phyloP scores from a whole-genome alignment of 1,140 invertebrate species.

The Triops longicaudatus region DNA sequence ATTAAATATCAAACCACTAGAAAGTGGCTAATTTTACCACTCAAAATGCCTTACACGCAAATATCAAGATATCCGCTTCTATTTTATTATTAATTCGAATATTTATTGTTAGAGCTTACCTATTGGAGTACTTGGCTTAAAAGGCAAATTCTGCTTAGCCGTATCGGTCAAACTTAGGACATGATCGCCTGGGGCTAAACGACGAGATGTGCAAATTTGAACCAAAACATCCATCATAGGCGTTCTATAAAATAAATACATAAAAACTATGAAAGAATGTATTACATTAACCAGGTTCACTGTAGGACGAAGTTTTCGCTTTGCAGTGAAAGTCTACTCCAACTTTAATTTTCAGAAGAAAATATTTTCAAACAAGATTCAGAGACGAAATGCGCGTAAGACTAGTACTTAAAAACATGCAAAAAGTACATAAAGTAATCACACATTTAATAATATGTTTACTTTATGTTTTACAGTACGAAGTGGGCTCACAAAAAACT shows the following conservation, averaged over 20 bases:
- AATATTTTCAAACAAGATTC: too few relatives aligned
- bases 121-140: conserved; percentile 72
- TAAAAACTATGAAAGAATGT: not conserved
- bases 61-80: not conserved
- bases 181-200: conserved; percentile 60
- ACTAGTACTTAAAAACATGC: too few relatives aligned
- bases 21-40: not conserved
- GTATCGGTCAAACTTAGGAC: conserved; percentile 58
- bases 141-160: conserved; percentile 51
- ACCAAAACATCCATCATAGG: conserved; percentile 76
- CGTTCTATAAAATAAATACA: conserved; percentile 46
- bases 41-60: not conserved
- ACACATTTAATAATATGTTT: too few relatives aligned
- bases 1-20: not conserved
- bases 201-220: conserved; percentile 61
- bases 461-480: too few relatives aligned
- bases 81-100: not conserved
- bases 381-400: too few relatives aligned
- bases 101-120: conserved; percentile 39
- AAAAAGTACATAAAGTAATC: too few relatives aligned
- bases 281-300: too few relatives aligned
- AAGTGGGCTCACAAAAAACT: too few relatives aligned
- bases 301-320: too few relatives aligned
- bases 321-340: too few relatives aligned
- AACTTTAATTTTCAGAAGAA: too few relatives aligned